Percentiles rank a stretch among this genome's conserved stretches.
These are phyloP conservation scores for Eulimnadia texana DNA, from an alignment of 1,140 invertebrate species.

Conservation along the genomic window DNA sequence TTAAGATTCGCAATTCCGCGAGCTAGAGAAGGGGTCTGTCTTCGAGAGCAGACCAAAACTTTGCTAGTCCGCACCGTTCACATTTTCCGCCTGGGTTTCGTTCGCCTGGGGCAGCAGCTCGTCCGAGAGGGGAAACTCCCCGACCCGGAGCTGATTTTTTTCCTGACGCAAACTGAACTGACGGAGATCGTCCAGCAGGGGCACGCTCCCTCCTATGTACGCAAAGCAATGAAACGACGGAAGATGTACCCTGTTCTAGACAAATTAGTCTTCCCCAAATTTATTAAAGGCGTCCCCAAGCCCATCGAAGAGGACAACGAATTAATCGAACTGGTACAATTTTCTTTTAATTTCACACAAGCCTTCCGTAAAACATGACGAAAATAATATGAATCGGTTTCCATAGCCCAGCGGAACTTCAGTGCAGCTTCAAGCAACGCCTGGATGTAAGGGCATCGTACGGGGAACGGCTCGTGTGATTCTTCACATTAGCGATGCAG, in stretches of 20 bases:
- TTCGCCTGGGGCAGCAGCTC: slow-evolving; percentile 40
- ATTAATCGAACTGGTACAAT: too few relatives aligned
- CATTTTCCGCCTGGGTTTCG: slow-evolving; percentile 42
- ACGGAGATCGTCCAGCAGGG: slow-evolving; percentile 35
- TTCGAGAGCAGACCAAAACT: slow-evolving; percentile 52
- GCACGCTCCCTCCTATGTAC: slow-evolving; percentile 27
- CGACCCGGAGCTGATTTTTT: slow-evolving; percentile 47
- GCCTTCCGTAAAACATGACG: too few relatives aligned
- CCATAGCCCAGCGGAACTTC: not conserved
- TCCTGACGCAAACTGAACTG: slow-evolving; percentile 50
- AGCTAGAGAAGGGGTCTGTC: slow-evolving; percentile 40
- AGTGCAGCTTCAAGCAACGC: slow-evolving; percentile 37
- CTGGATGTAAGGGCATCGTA: slow-evolving; percentile 50
- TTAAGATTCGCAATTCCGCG: slow-evolving; percentile 39
- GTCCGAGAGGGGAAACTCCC: slow-evolving; percentile 46
- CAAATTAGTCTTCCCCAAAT: slow-evolving; percentile 44
- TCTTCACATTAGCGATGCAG: slow-evolving; percentile 27
- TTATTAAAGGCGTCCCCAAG: slow-evolving; percentile 40
- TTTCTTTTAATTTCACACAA: too few relatives aligned
- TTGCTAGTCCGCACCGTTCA: slow-evolving; percentile 40
- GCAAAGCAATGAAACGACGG: slow-evolving; percentile 40
- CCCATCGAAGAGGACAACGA: slow-evolving; percentile 22
- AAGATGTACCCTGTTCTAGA: slow-evolving; percentile 40
- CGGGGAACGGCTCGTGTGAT: slow-evolving; percentile 54
- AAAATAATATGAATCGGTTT: too few relatives aligned